phyloP scores from a whole-genome alignment of 2,797 vertebrate species.

The Cottoperca gobio region DNA sequence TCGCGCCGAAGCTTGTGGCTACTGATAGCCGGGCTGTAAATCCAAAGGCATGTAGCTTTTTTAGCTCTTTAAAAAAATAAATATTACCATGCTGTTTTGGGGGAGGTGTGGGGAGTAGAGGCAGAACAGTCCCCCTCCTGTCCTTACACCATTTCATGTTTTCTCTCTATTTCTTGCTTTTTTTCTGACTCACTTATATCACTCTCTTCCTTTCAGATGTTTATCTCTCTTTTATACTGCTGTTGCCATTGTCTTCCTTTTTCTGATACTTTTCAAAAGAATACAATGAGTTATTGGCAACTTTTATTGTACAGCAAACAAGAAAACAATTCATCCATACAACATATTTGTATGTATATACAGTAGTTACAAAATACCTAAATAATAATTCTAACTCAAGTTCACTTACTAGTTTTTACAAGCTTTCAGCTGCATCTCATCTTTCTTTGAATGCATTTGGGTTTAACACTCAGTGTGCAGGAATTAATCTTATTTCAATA shows the following conservation, averaged over 20 bases:
- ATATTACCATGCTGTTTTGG: slow-evolving; percentile 64
- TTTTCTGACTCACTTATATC: slow-evolving; percentile 14
- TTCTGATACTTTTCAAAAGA: neutral
- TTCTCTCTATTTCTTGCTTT: slow-evolving; percentile 5
- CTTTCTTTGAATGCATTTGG: neutral
- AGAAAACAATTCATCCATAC: neutral
- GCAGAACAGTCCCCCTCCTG: slow-evolving; percentile 23
- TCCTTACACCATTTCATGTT: slow-evolving; percentile 11
- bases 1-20: slow-evolving; percentile 80
- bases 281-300: neutral
- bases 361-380: neutral
- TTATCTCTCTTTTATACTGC: neutral
- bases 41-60: slow-evolving; percentile 77
- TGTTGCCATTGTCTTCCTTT: neutral
- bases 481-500: neutral
- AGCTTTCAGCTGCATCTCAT: neutral
- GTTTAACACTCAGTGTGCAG: neutral
- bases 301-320: too few relatives aligned
- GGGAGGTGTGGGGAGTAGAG: slow-evolving; percentile 37
- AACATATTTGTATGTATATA: neutral
- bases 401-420: neutral
- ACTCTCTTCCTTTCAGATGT: neutral
- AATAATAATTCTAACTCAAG: neutral
- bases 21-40: slow-evolving; percentile 83
- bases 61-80: slow-evolving; percentile 56